phyloP scores from a whole-genome alignment of 2,888 invertebrate species.

The Apodemia duryi region DNA sequence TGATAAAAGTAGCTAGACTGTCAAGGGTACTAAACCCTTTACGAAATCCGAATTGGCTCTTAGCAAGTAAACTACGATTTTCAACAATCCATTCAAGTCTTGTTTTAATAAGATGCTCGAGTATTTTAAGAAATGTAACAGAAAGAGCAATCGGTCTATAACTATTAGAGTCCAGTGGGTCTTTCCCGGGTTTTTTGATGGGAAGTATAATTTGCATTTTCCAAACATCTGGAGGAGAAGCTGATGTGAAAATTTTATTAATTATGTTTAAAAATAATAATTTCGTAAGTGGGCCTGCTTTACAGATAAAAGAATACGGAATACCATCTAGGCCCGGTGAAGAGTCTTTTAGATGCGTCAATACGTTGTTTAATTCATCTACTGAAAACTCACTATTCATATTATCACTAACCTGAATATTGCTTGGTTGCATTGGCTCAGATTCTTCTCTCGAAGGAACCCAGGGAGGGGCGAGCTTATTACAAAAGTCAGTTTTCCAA shows the following conservation, averaged over 20 bases:
- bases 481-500: too few relatives aligned
- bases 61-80: background rate
- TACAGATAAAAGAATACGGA: background rate
- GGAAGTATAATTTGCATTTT: background rate
- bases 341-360: background rate
- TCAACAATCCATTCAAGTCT: background rate
- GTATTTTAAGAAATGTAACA: background rate
- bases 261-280: background rate
- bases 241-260: background rate
- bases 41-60: background rate
- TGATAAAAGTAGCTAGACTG: too few relatives aligned
- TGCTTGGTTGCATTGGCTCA: too few relatives aligned
- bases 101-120: background rate
- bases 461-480: too few relatives aligned
- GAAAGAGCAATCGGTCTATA: background rate
- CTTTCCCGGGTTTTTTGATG: background rate
- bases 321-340: background rate
- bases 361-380: background rate
- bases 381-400: background rate
- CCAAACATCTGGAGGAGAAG: background rate
- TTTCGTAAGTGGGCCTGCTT: background rate
- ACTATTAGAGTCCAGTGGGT: background rate
- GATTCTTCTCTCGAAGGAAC: too few relatives aligned
- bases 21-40: background rate
- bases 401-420: too few relatives aligned